These are phyloP conservation scores for Zaprionus inermis DNA, from an alignment of 1,140 invertebrate genomes.

Conservation along the genomic window DNA sequence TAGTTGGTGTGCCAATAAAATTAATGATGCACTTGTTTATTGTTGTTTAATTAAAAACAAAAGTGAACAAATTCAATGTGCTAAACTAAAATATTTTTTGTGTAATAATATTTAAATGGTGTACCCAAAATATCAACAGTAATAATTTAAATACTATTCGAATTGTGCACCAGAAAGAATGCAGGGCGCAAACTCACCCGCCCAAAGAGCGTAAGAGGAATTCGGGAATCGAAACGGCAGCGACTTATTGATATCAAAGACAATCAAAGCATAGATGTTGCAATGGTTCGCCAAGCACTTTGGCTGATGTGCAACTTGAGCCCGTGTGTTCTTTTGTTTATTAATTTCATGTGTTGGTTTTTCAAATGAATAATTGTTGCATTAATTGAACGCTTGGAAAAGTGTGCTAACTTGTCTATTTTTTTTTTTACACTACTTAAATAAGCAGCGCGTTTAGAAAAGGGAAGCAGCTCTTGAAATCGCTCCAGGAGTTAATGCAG, in stretches of 20 bases:
- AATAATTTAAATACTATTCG: constrained; percentile 5
- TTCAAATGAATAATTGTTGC: too few species aligned
- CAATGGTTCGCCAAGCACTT: not conserved
- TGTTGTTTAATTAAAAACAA: not conserved
- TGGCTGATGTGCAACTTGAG: too few species aligned
- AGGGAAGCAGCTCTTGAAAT: too few species aligned
- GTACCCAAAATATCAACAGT: not conserved
- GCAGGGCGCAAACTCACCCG: constrained; percentile 34
- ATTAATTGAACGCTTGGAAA: too few species aligned
- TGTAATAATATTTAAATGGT: not conserved
- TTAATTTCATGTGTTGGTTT: too few species aligned
- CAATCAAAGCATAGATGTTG: not conserved
- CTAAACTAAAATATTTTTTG: too few species aligned
- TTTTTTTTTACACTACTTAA: too few species aligned
- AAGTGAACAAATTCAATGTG: not conserved
- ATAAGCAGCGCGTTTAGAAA: too few species aligned
- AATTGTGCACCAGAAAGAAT: not conserved
- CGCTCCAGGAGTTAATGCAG: too few species aligned
- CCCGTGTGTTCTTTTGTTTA: too few species aligned
- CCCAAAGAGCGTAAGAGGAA: constrained; percentile 30
- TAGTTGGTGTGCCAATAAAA: not conserved
- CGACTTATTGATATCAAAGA: not conserved
- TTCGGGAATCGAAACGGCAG: constrained; percentile 24
- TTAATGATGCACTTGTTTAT: constrained; percentile 2
- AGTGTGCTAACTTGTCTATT: too few species aligned